A percentile compares a stretch with the other conserved stretches of the same genome.
phyloP scores from a whole-genome alignment of 2,888 invertebrate genomes.

The Epiblema foenella region DNA sequence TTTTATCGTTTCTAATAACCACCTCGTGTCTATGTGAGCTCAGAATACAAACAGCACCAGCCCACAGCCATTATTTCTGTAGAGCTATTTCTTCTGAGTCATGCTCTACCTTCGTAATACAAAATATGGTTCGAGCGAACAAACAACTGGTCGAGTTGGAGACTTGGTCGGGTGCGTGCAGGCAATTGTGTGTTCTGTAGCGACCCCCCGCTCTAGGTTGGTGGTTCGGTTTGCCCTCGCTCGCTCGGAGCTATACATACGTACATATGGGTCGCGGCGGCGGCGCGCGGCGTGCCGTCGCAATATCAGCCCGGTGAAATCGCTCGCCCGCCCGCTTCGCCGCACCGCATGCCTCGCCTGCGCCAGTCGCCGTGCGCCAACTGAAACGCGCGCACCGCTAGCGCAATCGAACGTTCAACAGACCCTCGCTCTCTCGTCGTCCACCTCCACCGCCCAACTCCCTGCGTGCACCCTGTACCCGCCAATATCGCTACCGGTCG shows the following conservation, averaged over 20 bases:
- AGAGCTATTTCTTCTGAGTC: slow-evolving; percentile 43
- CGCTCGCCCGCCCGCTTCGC: slow-evolving; percentile 82
- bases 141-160: slow-evolving; percentile 73
- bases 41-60: slow-evolving; percentile 28
- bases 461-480: slow-evolving; percentile 42
- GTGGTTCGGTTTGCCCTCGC: slow-evolving; percentile 73
- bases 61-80: slow-evolving; percentile 42
- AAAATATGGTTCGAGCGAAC: slow-evolving; percentile 57
- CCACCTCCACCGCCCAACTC: slow-evolving; percentile 57
- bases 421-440: slow-evolving; percentile 64
- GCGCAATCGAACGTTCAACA: slow-evolving; percentile 79
- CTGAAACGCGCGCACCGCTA: slow-evolving; percentile 84
- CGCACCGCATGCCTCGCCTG: slow-evolving; percentile 82
- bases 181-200: slow-evolving; percentile 60
- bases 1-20: slow-evolving; percentile 42
- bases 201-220: slow-evolving; percentile 73
- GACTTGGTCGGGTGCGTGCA: slow-evolving; percentile 74
- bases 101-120: slow-evolving; percentile 51
- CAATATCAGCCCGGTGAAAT: slow-evolving; percentile 85
- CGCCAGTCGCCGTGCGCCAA: slow-evolving; percentile 85
- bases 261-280: slow-evolving; percentile 69
- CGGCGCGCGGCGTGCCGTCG: slow-evolving; percentile 75
- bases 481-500: slow-evolving; percentile 61
- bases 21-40: slow-evolving; percentile 38
- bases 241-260: slow-evolving; percentile 75